These are phyloP conservation scores for Ia io DNA, from an alignment of 2,113 vertebrate genomes.

Conservation along the genomic window DNA sequence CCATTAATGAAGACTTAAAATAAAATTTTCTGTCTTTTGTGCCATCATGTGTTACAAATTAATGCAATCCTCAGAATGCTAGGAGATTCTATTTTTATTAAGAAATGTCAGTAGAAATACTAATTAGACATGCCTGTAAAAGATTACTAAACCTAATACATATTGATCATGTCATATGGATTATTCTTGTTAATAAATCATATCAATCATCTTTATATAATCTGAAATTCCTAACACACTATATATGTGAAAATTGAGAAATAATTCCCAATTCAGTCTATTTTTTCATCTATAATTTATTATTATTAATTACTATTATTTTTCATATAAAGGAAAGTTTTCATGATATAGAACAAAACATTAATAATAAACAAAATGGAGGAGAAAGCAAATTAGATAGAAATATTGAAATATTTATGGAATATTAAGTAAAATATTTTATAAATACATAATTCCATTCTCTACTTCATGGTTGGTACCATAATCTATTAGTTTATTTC, in stretches of 20 bases:
- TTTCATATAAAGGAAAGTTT: slow-evolving; percentile 18
- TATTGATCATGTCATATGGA: slow-evolving; percentile 4
- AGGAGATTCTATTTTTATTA: slow-evolving; percentile 40
- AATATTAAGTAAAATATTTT: slow-evolving; percentile 4
- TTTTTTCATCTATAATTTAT: slow-evolving; percentile 18
- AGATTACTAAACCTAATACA: background rate
- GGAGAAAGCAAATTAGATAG: background rate
- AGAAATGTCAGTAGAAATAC: slow-evolving; percentile 44
- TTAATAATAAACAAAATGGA: slow-evolving; percentile 34
- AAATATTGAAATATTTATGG: background rate
- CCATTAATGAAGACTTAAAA: slow-evolving; percentile 77
- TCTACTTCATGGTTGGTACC: background rate
- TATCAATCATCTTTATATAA: slow-evolving; percentile 1
- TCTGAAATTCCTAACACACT: slow-evolving; percentile 24
- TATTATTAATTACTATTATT: background rate
- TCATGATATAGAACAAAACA: background rate
- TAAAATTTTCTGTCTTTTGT: slow-evolving; percentile 61
- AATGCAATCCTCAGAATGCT: slow-evolving; percentile 42
- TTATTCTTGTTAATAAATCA: slow-evolving; percentile 23
- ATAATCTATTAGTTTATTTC: background rate
- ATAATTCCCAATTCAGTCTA: background rate
- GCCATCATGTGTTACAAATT: slow-evolving; percentile 53
- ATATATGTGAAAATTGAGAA: background rate
- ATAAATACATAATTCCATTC: background rate
- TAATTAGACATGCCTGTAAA: slow-evolving; percentile 41